These are phyloP conservation scores for Drosophila leonis DNA, from an alignment of 2,888 invertebrate species.

Conservation along the genomic window DNA sequence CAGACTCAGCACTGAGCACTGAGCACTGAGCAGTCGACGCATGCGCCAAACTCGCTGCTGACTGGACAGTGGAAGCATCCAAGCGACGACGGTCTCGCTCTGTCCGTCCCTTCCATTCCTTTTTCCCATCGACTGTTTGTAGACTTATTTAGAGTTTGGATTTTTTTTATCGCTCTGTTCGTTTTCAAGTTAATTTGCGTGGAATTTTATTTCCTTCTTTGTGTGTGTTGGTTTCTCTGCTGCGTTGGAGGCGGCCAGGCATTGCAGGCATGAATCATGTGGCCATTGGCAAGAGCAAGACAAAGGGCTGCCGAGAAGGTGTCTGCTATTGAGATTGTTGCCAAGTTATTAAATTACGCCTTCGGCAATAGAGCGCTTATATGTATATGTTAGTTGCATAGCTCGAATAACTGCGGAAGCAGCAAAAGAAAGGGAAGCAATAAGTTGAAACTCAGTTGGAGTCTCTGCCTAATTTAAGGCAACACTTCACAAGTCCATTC, in stretches of 20 bases:
- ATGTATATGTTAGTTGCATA: constrained; percentile 6
- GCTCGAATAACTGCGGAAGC: constrained; percentile 9
- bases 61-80: constrained; percentile 47
- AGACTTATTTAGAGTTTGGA: constrained; percentile 58
- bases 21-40: constrained; percentile 70
- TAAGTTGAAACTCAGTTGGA: neutral
- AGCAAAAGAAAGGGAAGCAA: neutral
- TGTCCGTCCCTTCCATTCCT: constrained; percentile 23
- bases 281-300: neutral
- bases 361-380: constrained; percentile 31
- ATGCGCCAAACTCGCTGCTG: constrained; percentile 70
- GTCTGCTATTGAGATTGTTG: constrained; percentile 35
- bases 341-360: constrained; percentile 52
- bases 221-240: constrained; percentile 18
- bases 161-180: constrained; percentile 48
- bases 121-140: constrained; percentile 42
- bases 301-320: constrained; percentile 11
- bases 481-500: constrained; percentile 23
- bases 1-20: constrained; percentile 27
- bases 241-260: constrained; percentile 48
- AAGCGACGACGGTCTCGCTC: constrained; percentile 15
- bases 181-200: constrained; percentile 76
- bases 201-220: constrained; percentile 73
- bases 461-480: constrained; percentile 2
- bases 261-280: constrained; percentile 57